phyloP scores from a whole-genome alignment of 2,888 invertebrate species.

The Pherbina coryleti region DNA sequence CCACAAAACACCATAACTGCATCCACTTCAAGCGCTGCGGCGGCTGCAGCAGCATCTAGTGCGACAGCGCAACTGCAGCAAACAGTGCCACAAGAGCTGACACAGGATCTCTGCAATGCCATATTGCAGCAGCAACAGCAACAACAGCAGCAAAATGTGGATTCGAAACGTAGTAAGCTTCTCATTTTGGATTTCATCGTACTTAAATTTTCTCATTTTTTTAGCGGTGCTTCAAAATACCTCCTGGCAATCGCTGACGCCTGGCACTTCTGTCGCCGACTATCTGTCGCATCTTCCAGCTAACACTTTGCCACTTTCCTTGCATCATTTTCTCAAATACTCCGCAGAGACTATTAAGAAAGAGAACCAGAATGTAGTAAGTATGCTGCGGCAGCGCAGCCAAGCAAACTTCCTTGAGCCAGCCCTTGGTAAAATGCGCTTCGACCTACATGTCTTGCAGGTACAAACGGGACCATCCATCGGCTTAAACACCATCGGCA shows the following conservation, averaged over 20 bases:
- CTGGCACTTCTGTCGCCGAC: constrained; percentile 86
- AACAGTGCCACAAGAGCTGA: constrained; percentile 66
- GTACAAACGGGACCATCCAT: constrained; percentile 67
- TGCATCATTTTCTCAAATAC: constrained; percentile 88
- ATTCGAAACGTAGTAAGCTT: constrained; percentile 62
- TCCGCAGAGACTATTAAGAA: constrained; percentile 83
- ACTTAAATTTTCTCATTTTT: constrained; percentile 1
- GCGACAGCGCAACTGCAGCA: constrained; percentile 58
- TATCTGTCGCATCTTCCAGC: constrained; percentile 85
- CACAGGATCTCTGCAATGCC: constrained; percentile 69
- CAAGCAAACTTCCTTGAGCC: background rate
- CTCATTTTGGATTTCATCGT: background rate
- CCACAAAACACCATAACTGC: constrained; percentile 60
- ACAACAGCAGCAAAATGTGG: constrained; percentile 63
- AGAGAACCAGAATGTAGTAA: constrained; percentile 73
- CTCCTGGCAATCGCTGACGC: constrained; percentile 71
- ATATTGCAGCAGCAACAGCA: constrained; percentile 68
- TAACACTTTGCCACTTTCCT: constrained; percentile 79
- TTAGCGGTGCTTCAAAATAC: constrained; percentile 67
- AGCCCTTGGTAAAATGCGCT: constrained; percentile 13
- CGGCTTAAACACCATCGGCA: constrained; percentile 62
- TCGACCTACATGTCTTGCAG: constrained; percentile 58
- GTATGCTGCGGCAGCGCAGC: constrained; percentile 35
- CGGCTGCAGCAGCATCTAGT: constrained; percentile 47
- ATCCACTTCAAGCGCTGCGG: constrained; percentile 53